A percentile compares a stretch with the other conserved stretches of the same genome.
These are phyloP conservation scores for Phaetusa simplex DNA, from an alignment of 2,113 vertebrate species.

Conservation along the genomic window DNA sequence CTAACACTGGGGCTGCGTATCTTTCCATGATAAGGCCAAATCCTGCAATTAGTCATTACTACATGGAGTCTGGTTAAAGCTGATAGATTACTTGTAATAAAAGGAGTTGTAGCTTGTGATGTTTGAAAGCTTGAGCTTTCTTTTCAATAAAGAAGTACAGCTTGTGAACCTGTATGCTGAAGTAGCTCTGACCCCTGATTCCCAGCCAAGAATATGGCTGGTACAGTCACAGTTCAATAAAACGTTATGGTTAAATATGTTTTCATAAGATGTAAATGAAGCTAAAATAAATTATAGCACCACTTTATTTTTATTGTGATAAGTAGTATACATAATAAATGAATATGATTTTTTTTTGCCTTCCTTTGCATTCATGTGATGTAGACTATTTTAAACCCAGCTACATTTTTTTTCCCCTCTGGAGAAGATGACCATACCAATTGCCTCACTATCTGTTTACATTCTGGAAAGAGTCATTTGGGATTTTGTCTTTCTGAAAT, in stretches of 20 bases:
- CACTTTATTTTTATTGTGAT: conserved; percentile 54
- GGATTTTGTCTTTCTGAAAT: conserved; percentile 68
- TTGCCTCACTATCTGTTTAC: conserved; percentile 67
- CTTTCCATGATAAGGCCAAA: background rate
- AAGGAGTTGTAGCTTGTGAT: background rate
- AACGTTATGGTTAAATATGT: background rate
- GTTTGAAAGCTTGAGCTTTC: background rate
- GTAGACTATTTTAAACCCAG: conserved; percentile 26
- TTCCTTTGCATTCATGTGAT: background rate
- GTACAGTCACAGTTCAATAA: background rate
- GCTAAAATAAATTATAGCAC: background rate
- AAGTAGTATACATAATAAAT: background rate
- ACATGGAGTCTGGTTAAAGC: background rate
- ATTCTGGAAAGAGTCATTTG: conserved; percentile 41
- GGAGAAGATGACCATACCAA: conserved; percentile 47
- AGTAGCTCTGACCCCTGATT: background rate
- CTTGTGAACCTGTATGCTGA: background rate
- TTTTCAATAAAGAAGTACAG: background rate
- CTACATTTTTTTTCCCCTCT: background rate
- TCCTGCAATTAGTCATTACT: background rate
- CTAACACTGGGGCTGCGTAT: too few relatives aligned
- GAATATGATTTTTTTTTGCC: background rate
- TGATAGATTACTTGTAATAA: background rate
- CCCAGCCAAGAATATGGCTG: background rate
- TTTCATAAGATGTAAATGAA: conserved; percentile 27